Percentiles rank a stretch among this genome's conserved stretches.
These are phyloP conservation scores for Aldrovandia affinis DNA, from an alignment of 2,797 vertebrate species.

Conservation along the genomic window DNA sequence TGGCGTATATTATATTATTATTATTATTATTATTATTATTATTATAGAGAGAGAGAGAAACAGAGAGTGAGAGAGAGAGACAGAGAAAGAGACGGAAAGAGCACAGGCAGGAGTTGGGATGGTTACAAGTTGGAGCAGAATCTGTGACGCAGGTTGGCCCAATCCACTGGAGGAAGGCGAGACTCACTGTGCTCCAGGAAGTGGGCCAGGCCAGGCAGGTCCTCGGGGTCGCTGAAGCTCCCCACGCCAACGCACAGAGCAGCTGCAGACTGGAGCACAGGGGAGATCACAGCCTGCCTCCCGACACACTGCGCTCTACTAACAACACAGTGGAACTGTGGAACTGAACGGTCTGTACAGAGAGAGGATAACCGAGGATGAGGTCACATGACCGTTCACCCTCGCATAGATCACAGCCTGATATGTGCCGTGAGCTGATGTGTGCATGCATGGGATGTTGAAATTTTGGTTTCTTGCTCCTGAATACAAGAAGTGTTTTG, in stretches of 20 bases:
- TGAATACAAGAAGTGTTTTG: background rate
- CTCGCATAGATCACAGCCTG: no score
- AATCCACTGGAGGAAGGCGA: slow-evolving; percentile 13
- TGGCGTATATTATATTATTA: no score
- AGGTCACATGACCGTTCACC: background rate
- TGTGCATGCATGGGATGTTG: no score
- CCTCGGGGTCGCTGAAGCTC: slow-evolving; percentile 93
- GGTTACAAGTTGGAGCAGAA: background rate
- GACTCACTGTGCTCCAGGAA: slow-evolving; percentile 97
- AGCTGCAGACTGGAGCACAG: slow-evolving; percentile 86
- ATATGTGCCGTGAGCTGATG: no score
- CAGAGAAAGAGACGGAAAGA: background rate
- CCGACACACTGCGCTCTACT: background rate
- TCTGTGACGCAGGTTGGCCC: background rate
- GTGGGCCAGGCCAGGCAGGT: slow-evolving; percentile 95
- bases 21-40: no score
- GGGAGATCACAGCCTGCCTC: slow-evolving; percentile 1
- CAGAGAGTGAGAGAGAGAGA: background rate
- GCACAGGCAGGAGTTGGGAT: background rate
- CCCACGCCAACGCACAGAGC: slow-evolving; percentile 92
- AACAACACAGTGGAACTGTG: background rate
- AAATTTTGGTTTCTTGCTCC: background rate
- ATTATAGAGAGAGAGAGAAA: no score
- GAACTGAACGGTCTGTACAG: background rate
- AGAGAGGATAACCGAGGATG: background rate